Evolutionary conservation across 2,797 vertebrate species (phyloP), one percentile per base, ranked within the genome.

Genomic region (Halcyon smyrnensis): DNA sequence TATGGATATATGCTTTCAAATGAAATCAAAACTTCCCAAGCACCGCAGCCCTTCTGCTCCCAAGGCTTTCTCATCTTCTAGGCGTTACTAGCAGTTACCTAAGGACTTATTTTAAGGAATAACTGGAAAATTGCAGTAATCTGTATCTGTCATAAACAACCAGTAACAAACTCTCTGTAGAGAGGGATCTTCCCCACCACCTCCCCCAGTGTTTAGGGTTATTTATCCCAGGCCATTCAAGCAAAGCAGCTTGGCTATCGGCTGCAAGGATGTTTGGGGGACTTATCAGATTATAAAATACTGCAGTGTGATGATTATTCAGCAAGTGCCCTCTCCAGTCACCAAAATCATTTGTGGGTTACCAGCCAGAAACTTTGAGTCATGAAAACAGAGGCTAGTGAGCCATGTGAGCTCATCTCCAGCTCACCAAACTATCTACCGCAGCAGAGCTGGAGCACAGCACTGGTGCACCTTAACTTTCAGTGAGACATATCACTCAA

Each of bases 1-100:
- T 87, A 77, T 83, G 81, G 70, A 64, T 70, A 60, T 39, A 34
- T 25, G 71, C 63, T 80, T 93, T 53, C 64, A 50, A 84, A 90
- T 39, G 4, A 77, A 86, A 94, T 30, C 41, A 93, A 84, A 95
- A 89, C 30, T 83, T 93, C 68, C 62, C 68, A 50, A 57, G 5
- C 5, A 64, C 43, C 39, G 41, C 59, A 93, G 34, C 19, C 53
- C 30, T 90, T 91, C 90, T 87, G 59, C 25, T 90, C 76, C 57
- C 45, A 82, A 95, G 70, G 21, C 16, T 84, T 84, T 76, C 67
- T 12, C 67, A 73, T 2, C 14, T 67, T 95, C 63, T 69, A 19
- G 3, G 17, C 3, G 7, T 43, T 75, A 59, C 16, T 76, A 64
- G 39, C 50, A 86, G 43, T 73, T 86, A 60, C 14, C 12, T 34